A percentile compares a stretch with the other conserved stretches of the same genome.
These are phyloP conservation scores for Silurus lanzhouensis DNA, from an alignment of 2,797 vertebrate genomes.

Conservation along the genomic window DNA sequence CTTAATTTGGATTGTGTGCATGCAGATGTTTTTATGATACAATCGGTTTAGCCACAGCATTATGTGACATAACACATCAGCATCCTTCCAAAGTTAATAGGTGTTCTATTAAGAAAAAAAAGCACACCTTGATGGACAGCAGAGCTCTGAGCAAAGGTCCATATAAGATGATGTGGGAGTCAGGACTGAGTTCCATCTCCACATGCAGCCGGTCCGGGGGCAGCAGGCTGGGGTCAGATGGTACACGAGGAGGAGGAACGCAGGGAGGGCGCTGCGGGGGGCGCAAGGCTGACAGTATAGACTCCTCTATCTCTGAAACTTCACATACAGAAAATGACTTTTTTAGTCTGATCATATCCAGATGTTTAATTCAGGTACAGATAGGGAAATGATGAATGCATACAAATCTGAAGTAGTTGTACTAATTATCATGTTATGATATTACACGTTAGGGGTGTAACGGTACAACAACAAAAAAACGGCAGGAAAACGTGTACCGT, in stretches of 20 bases:
- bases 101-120: background rate
- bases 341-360: background rate
- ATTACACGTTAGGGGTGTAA: background rate
- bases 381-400: background rate
- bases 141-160: conserved; percentile 90
- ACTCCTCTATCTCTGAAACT: conserved; percentile 98
- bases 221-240: conserved; percentile 88
- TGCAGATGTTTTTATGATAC: no score
- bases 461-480: no score
- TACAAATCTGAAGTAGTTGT: background rate
- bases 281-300: conserved; percentile 80
- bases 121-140: conserved; percentile 88
- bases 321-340: background rate
- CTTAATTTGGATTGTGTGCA: background rate
- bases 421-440: background rate
- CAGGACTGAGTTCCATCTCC: conserved; percentile 93
- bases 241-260: conserved; percentile 74
- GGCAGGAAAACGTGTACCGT: no score
- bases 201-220: conserved; percentile 92
- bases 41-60: background rate
- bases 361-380: background rate
- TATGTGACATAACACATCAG: background rate
- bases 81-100: background rate
- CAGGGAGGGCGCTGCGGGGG: conserved; percentile 69
- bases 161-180: conserved; percentile 93